Base-by-base conservation (phyloP, 2,113 vertebrate genomes). In the Chelonoidis abingdonii region DNA sequence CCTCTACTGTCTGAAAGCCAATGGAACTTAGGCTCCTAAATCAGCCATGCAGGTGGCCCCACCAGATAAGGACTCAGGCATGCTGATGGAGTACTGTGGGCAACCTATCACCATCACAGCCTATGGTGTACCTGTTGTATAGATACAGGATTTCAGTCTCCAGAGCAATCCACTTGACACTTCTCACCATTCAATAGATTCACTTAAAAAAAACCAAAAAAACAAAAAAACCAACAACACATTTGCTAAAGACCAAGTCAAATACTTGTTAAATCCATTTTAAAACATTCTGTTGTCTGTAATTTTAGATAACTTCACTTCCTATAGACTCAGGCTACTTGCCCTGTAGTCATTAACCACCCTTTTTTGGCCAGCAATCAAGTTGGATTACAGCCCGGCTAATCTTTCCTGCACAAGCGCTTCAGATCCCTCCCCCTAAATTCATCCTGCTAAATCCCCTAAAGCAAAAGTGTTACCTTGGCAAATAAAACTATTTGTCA, bases 391-490 rank as follows among this genome's bases (percentile, higher is more conserved):
- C 10, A 88, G 80, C 13, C 86, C 86, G 27, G 54, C 81, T 89
- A 89, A 91, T 89, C 56, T 87, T 88, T 92, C 53, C 84, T 85
- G 29, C 9, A 41, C 9, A 82, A 59, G 22, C 78, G 19, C 49
- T 84, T 50, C 3, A 0, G 2, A n/a, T 47, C 94, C 47, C 50
- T 65, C 41, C 16, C 89, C 27, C 72, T 92, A 11, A 53, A 87
- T 54, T 69, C 87, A 87, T 44, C 44, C 54, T 85, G 89, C 82
- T 91, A 97, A 96, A 95, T 86, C 56, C 54, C 72, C 79, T 52
- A 54, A 56, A 85, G 65, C 56, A 84, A 93, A 88, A 80, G 81
- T 52, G 54, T 87, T 38, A 50, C 19, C 38, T n/a, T 27, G 47
- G 62, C 86, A 92, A 81, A 24, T 12, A 86, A 44, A 49, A 54